Evolutionary conservation across 1,140 invertebrate species (phyloP), one percentile per base, ranked within the genome.

Genomic region (Drosophila pseudoobscura): DNA sequence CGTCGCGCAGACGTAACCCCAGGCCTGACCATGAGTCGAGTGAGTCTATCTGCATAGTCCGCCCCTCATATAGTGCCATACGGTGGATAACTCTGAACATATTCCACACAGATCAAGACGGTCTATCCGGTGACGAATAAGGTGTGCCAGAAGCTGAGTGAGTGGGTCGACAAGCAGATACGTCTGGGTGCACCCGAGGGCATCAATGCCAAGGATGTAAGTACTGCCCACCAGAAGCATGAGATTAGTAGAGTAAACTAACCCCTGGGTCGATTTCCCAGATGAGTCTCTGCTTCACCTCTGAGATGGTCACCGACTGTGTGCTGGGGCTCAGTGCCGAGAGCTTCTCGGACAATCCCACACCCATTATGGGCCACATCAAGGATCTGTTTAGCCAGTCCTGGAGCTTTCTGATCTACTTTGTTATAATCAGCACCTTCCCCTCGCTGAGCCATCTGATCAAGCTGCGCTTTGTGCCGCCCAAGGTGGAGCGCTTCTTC

Each of bases 1-100:
- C 91, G 92, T 8, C 80, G 94, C 35, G 90, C 87, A 6, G 92
- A 94, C 53, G 87, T 94, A 13, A 93, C 93, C 26, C 93, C 94
- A 7, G 93, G 93, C 3, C 92, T 94, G 47, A 94, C 93, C 6
- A 83, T 89, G 6, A 85, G 91, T 74, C 75, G 90, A 41, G 82
- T 85, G 45, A 79, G 76, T 69, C 6, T 26, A 6, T n/a, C 29
- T 7, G 35, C 3, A 39, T 39, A 39, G 3, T 5, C 1, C 35
- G 8, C 20, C 8, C n/a, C 9, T 8, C 4, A 6, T 22, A 35
- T 6, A 20, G 9, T 29, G 24, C 0, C 0, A 5, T 26, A 0
- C 43, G 31, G 39, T 8, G 17, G 20, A 22, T 11, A 15, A 29
- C 13, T 13, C 20, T 26, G 3, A 17, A 43, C 52, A 1, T 63